Base-by-base conservation (phyloP, 2,888 invertebrate genomes). In the Clitarchus hookeri region DNA sequence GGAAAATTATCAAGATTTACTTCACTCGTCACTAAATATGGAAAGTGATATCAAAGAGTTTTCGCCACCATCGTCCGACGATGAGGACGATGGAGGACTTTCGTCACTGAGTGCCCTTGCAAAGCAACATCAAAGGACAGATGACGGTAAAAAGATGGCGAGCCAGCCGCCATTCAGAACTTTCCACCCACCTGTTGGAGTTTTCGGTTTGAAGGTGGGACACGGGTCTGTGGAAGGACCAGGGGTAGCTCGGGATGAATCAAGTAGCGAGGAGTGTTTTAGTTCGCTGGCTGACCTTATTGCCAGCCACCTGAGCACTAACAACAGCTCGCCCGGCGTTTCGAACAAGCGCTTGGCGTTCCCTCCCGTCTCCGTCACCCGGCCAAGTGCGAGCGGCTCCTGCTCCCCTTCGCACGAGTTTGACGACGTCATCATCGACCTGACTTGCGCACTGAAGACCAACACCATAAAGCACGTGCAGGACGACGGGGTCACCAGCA, bases 371-470 rank as follows among this genome's bases (percentile, higher is more conserved):
- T 8, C 48, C 2, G 48, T 13, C 16, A 13, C 48, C 48, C n/a
- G 19, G 13, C 8, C 19, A 8, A 48, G 16, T 8, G 48, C 11
- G 48, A 16, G 16, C 1, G 16, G 48, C 48, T 65, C 65, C n/a
- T 65, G n/a, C n/a, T 65, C 65, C 65, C 16, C 65, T 11, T 65
- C n/a, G 65, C 65, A 16, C 13, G 65, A 65, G 8, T 6, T 8
- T 11, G 65, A 65, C 65, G 65, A 65, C 6, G 65, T 65, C 23
- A 79, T 84, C 11, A 86, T 87, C 36, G 87, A 87, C 65, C 86
- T 86, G 85, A 88, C 53, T 77, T 48, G 83, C 80, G 88, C 88
- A 12, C 85, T 88, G 53, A 86, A 85, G 53, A 25, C 84, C 16
- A 85, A 78, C 25, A 48, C 48, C 44, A 80, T 48, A 26, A 85